A percentile compares a stretch with the other conserved stretches of the same genome.
These are phyloP conservation scores for Yponomeuta malinellus DNA, from an alignment of 2,888 invertebrate genomes.

Conservation along the genomic window DNA sequence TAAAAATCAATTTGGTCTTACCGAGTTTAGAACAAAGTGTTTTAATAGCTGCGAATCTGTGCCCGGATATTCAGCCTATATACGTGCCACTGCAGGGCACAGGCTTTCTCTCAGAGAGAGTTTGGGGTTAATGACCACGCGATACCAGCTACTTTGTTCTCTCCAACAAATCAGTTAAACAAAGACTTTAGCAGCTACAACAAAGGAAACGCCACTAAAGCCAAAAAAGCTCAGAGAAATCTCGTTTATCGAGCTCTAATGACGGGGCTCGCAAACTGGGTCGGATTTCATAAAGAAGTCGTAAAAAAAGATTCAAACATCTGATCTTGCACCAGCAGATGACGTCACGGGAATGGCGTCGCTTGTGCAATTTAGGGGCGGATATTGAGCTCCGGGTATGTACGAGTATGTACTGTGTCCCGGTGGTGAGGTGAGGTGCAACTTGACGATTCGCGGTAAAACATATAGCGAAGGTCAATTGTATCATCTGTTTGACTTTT, in stretches of 20 bases:
- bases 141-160: background rate
- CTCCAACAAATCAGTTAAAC: background rate
- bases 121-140: too few species aligned
- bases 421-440: background rate
- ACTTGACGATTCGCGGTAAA: background rate
- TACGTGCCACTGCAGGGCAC: too few species aligned
- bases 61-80: too few species aligned
- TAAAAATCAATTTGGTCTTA: too few species aligned
- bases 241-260: background rate
- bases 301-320: background rate
- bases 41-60: too few species aligned
- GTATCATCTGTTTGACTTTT: too few species aligned
- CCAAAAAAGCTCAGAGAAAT: background rate
- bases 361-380: constrained; percentile 1
- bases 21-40: too few species aligned
- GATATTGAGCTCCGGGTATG: background rate
- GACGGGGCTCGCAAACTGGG: background rate
- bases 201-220: background rate
- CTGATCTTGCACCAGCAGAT: background rate
- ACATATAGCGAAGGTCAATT: background rate
- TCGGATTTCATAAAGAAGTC: constrained; percentile 1
- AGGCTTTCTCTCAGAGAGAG: too few species aligned
- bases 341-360: background rate
- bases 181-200: background rate
- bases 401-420: too few species aligned